Percentiles rank a stretch among this genome's conserved stretches.
phyloP scores from a whole-genome alignment of 2,888 invertebrate genomes.

The Lepidonotus clava region DNA sequence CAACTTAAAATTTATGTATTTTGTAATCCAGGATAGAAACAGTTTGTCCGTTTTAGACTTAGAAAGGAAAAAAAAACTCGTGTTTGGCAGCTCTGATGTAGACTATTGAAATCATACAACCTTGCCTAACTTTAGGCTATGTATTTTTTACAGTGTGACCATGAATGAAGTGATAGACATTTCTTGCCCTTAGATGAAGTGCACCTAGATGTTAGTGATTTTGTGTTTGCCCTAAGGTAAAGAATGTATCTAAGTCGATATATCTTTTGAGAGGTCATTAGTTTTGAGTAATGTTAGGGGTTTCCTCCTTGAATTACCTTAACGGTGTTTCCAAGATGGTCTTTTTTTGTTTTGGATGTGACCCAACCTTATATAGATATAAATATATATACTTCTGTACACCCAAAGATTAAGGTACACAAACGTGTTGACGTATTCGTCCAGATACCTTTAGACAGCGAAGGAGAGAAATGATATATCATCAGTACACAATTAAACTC shows the following conservation, averaged over 20 bases:
- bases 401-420: background rate
- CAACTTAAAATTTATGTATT: too few species aligned
- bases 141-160: background rate
- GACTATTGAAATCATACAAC: background rate
- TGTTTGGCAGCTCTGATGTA: background rate
- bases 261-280: too few species aligned
- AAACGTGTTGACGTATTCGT: background rate
- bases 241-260: background rate
- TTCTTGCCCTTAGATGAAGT: background rate
- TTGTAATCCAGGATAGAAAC: background rate
- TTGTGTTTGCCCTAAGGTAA: background rate
- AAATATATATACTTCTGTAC: background rate
- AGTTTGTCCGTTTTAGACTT: background rate
- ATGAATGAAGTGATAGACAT: background rate
- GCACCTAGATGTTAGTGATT: conserved; percentile 16
- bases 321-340: too few species aligned
- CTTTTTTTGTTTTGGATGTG: too few species aligned
- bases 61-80: background rate
- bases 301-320: too few species aligned
- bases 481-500: too few species aligned
- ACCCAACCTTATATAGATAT: background rate
- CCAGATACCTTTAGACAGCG: background rate
- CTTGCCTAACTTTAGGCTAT: background rate
- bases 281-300: too few species aligned
- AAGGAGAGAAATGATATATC: too few species aligned